phyloP scores from a whole-genome alignment of 2,888 invertebrate genomes.

The Tholera decimalis region DNA sequence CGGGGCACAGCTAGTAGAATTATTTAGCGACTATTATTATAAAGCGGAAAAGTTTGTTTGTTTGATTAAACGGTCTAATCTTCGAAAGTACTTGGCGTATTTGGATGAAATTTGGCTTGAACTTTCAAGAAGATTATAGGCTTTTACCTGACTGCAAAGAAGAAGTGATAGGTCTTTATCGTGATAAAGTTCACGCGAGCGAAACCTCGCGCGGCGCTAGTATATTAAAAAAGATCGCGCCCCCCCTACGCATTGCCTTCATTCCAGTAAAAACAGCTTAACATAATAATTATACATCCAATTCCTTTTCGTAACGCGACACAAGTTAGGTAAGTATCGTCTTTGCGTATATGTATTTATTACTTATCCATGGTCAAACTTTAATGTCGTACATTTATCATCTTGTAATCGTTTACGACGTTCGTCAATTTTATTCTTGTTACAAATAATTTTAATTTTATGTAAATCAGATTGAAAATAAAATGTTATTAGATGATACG shows the following conservation, averaged over 20 bases:
- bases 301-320: constrained; percentile 30
- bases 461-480: constrained; percentile 52
- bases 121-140: too few species aligned
- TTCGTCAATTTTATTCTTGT: constrained; percentile 44
- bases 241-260: constrained; percentile 22
- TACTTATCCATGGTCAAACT: constrained; percentile 48
- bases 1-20: too few species aligned
- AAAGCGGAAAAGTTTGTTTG: too few species aligned
- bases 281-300: constrained; percentile 15
- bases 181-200: too few species aligned
- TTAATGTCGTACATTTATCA: constrained; percentile 58
- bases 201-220: too few species aligned
- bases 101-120: too few species aligned
- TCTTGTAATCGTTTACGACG: constrained; percentile 47
- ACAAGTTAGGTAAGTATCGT: constrained; percentile 38
- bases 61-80: too few species aligned
- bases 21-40: too few species aligned
- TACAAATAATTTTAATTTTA: constrained; percentile 61
- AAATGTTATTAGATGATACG: constrained; percentile 61
- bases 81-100: too few species aligned
- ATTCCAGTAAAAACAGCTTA: constrained; percentile 19
- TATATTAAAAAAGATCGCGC: constrained; percentile 11
- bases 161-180: too few species aligned
- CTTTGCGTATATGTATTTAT: constrained; percentile 38
- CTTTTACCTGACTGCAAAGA: too few species aligned